Evolutionary conservation across 2,888 invertebrate genomes (phyloP).

Genomic region (Dynastes tityus): DNA sequence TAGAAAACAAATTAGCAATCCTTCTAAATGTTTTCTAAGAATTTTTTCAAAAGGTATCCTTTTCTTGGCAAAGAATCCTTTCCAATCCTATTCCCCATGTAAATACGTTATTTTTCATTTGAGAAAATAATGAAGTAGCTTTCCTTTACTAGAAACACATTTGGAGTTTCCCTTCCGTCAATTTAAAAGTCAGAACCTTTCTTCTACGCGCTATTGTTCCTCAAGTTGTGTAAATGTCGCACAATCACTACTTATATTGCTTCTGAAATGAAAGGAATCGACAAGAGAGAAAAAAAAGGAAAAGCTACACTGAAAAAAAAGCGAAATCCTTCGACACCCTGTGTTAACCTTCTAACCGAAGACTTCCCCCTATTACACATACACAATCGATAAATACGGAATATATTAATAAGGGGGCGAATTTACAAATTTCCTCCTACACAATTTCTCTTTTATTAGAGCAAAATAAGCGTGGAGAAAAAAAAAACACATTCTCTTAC

Average conservation of each 20-base stretch:
- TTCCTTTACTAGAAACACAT: too few relatives aligned
- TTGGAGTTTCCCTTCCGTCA: too few relatives aligned
- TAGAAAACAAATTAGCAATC: too few relatives aligned
- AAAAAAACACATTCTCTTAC: background rate
- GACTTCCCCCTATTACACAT: background rate
- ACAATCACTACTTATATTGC: background rate
- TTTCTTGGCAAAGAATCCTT: too few relatives aligned
- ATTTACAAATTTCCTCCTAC: constrained; percentile 5
- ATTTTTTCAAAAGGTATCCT: too few relatives aligned
- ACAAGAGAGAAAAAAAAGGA: background rate
- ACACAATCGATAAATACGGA: constrained; percentile 3
- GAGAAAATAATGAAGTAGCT: too few relatives aligned
- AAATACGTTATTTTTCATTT: too few relatives aligned
- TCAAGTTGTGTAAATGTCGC: constrained; percentile 8
- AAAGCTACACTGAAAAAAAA: background rate
- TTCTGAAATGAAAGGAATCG: background rate
- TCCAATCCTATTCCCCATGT: too few relatives aligned
- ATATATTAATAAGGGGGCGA: constrained; percentile 12
- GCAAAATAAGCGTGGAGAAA: background rate
- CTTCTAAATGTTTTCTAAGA: too few relatives aligned
- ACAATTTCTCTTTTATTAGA: background rate
- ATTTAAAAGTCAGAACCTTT: too few relatives aligned
- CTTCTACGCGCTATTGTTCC: too few relatives aligned
- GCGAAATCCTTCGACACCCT: background rate
- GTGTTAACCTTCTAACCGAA: constrained; percentile 13